Conservation (phyloP, 2,797 vertebrate species). For the Pseudopleuronectes americanus region DNA sequence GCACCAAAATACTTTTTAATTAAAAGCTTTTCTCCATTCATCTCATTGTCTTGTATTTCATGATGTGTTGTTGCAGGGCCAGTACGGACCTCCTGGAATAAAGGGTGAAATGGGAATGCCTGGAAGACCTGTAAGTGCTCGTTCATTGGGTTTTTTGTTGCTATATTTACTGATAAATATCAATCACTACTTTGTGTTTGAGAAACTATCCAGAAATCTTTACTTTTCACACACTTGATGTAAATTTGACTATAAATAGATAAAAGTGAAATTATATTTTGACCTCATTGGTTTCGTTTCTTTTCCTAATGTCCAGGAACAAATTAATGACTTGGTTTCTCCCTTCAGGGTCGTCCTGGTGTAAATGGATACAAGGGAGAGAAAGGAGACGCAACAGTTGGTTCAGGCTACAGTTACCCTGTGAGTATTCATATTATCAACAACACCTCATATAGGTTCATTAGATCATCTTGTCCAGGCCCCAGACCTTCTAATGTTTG, state of each 20-base stretch:
- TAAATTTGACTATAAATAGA: neutral
- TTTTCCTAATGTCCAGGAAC: neutral
- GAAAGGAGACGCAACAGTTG: constrained; percentile 86
- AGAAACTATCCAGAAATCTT: neutral
- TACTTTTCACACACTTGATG: neutral
- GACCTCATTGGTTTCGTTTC: neutral
- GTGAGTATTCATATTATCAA: constrained; percentile 79
- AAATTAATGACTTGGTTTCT: constrained; percentile 11
- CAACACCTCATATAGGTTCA: neutral
- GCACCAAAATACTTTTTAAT: neutral
- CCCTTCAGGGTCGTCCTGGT: constrained; percentile 91
- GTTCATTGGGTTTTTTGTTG: neutral
- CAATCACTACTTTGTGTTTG: neutral
- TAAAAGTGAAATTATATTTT: neutral
- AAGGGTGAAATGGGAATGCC: constrained; percentile 98
- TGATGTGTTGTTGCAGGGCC: constrained; percentile 70
- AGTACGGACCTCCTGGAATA: constrained; percentile 81
- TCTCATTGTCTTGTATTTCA: constrained; percentile 1
- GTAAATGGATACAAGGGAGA: constrained; percentile 96
- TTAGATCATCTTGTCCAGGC: constrained; percentile 2
- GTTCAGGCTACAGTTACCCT: constrained; percentile 72
- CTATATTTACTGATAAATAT: neutral
- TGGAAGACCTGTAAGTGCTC: constrained; percentile 91
- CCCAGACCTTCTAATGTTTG: too few relatives aligned
- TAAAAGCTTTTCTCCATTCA: neutral